Conservation (phyloP, 2,113 vertebrate genomes). For the Amazona guildingii region DNA sequence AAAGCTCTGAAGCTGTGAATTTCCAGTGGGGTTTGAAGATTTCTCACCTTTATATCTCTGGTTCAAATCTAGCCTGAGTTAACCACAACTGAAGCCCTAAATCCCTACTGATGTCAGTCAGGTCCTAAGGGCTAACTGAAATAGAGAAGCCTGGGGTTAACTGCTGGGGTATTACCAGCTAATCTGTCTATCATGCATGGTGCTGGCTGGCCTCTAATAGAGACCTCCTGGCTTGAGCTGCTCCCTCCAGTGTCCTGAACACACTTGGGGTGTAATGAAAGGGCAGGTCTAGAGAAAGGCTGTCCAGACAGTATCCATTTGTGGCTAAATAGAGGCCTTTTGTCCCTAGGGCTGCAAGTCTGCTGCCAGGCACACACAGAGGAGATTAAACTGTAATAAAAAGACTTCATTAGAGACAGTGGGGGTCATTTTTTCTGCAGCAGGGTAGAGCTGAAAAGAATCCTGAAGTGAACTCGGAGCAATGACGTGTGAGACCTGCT, state of each 20-base stretch:
- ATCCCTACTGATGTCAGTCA: background rate
- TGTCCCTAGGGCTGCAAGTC: background rate
- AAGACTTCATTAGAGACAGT: background rate
- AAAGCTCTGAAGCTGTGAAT: background rate
- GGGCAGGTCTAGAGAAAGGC: background rate
- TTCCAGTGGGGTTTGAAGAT: background rate
- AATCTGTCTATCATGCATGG: accelerated
- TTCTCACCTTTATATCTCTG: background rate
- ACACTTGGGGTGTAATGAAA: background rate
- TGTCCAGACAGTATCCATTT: background rate
- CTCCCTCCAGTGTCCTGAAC: background rate
- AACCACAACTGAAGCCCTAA: background rate
- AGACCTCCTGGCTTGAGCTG: background rate
- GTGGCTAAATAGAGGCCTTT: background rate
- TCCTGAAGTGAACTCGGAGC: background rate
- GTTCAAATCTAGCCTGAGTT: background rate
- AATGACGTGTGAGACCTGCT: background rate
- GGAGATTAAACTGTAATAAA: background rate
- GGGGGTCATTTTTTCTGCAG: background rate
- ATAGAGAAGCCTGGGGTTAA: background rate
- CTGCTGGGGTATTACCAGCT: background rate
- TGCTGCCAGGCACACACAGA: background rate
- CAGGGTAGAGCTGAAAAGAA: background rate
- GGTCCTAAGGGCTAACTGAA: background rate
- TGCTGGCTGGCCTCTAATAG: background rate